phyloP scores from a whole-genome alignment of 2,888 invertebrate genomes.

The Standfussiana lucernea region DNA sequence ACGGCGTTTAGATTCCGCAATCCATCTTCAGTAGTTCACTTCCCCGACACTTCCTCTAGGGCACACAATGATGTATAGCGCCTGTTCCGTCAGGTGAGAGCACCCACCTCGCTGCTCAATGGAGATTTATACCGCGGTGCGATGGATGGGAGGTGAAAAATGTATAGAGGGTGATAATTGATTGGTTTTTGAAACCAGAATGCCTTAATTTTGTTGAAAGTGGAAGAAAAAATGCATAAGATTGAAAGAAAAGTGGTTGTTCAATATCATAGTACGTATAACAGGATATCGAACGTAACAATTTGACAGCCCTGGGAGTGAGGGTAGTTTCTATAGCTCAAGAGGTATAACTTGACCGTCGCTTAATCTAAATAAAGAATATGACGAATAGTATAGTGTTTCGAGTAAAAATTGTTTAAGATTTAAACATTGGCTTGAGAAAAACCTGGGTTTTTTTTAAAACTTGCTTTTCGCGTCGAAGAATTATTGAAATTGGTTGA shows the following conservation, averaged over 20 bases:
- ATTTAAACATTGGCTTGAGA: not conserved
- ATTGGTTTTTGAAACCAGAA: not conserved
- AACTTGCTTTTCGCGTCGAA: not conserved
- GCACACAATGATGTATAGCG: conserved; percentile 35
- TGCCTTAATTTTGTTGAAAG: not conserved
- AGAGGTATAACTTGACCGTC: not conserved
- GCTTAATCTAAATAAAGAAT: not conserved
- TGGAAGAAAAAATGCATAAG: not conserved
- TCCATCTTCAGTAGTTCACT: conserved; percentile 28
- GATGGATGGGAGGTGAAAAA: not conserved
- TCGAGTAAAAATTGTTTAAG: not conserved
- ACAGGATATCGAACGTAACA: too few relatives aligned
- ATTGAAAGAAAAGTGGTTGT: not conserved
- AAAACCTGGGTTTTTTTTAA: too few relatives aligned
- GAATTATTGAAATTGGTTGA: not conserved
- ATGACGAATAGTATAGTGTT: not conserved
- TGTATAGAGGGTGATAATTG: not conserved
- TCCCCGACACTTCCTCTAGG: conserved; percentile 1
- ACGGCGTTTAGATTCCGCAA: conserved; percentile 1
- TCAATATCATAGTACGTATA: not conserved
- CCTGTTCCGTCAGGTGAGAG: not conserved
- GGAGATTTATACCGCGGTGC: conserved; percentile 36
- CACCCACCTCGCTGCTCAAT: conserved; percentile 11
- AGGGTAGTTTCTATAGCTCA: not conserved
- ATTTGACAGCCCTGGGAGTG: not conserved